Conservation (phyloP, 2,888 invertebrate species). For the Meiosimyza platycephala region DNA sequence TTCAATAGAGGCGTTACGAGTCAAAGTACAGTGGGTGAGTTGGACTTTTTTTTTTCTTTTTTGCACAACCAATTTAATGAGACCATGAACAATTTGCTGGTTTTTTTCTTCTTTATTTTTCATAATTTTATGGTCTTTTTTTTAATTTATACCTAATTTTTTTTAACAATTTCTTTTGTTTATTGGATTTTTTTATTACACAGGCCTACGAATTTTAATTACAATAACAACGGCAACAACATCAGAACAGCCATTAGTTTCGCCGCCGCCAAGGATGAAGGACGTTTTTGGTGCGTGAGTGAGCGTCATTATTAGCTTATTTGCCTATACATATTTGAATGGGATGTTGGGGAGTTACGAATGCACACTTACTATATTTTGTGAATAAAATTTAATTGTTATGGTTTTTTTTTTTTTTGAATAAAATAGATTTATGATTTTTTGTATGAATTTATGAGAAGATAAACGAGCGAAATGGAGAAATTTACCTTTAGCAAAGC, state of each 20-base stretch:
- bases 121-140: conserved; percentile 12
- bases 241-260: conserved; percentile 50
- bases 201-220: conserved; percentile 65
- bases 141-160: conserved; percentile 15
- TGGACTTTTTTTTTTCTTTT: neutral
- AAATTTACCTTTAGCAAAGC: too few relatives aligned
- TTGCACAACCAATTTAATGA: neutral
- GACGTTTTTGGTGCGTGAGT: conserved; percentile 27
- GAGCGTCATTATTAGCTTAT: conserved; percentile 14
- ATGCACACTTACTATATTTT: conserved; percentile 7
- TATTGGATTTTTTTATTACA: conserved; percentile 23
- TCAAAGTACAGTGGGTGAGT: conserved; percentile 65
- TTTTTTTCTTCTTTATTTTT: conserved; percentile 45
- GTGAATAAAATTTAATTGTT: conserved; percentile 45
- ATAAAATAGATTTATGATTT: conserved; percentile 18
- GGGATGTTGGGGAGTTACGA: neutral
- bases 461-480: too few relatives aligned
- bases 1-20: conserved; percentile 56
- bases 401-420: conserved; percentile 21
- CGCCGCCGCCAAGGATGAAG: conserved; percentile 29
- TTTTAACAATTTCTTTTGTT: conserved; percentile 28
- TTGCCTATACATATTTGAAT: too few relatives aligned
- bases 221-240: conserved; percentile 38
- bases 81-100: neutral
- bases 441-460: too few relatives aligned